These are phyloP conservation scores for Blastobasis lacticolella DNA, from an alignment of 2,888 invertebrate species.

Conservation along the genomic window DNA sequence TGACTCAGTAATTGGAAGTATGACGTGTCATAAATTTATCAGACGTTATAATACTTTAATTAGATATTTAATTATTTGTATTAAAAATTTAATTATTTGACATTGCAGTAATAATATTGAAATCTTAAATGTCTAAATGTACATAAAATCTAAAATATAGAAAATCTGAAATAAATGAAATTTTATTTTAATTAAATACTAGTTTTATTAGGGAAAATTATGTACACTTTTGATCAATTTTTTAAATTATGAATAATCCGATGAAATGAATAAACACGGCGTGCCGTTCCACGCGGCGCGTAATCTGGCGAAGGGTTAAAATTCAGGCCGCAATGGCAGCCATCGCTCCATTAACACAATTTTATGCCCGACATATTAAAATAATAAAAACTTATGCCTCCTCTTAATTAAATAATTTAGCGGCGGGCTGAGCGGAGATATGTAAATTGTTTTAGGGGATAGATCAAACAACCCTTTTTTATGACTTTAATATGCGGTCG, in stretches of 20 bases:
- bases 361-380: constrained; percentile 73
- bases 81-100: neutral
- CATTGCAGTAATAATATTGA: neutral
- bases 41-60: too few relatives aligned
- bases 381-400: constrained; percentile 76
- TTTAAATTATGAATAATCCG: too few relatives aligned
- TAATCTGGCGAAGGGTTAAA: constrained; percentile 50
- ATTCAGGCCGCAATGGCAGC: constrained; percentile 49
- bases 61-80: neutral
- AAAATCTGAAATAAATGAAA: too few relatives aligned
- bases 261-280: constrained; percentile 6
- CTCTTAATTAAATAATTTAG: constrained; percentile 77
- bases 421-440: constrained; percentile 71
- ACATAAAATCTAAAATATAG: too few relatives aligned
- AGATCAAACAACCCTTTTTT: constrained; percentile 77
- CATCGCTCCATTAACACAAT: constrained; percentile 72
- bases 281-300: constrained; percentile 44
- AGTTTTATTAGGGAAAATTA: too few relatives aligned
- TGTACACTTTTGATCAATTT: too few relatives aligned
- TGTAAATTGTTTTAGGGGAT: constrained; percentile 76
- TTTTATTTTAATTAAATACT: too few relatives aligned
- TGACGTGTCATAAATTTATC: too few relatives aligned
- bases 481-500: constrained; percentile 75
- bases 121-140: too few relatives aligned
- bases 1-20: too few relatives aligned